Evolutionary conservation across 2,797 vertebrate species (phyloP), one percentile per base, ranked within the genome.

Genomic region (Onychomys arenicola): DNA sequence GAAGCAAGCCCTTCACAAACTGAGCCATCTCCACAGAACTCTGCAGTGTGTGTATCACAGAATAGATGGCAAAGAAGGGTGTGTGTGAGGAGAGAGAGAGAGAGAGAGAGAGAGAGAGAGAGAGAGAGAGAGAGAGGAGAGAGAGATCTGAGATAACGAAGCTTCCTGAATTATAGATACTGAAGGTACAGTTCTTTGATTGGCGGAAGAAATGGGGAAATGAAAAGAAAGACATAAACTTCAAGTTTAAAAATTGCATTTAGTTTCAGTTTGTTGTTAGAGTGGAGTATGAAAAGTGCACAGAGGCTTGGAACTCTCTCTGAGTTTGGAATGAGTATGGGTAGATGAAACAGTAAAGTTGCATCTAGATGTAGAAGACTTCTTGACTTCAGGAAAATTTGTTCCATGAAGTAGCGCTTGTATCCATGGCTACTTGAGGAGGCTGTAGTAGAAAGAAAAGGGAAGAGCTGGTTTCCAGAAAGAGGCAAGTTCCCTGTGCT

Each of bases 121-220:
- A 46, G n/a, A 32, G 32, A 13, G 14, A n/a, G 69, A 17, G 10
- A 57, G 61, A 12, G 19, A 40, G 71, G 1, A 4, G n/a, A 32
- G 11, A 10, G 23, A 37, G 32, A n/a, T 16, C 52, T 82, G 81
- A 71, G 93, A 93, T 92, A 83, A 95, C 59, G 21, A 69, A 84
- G 19, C 55, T 83, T 95, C 87, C 86, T 85, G 76, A 86, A n/a
- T 37, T 61, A 14, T 57, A 94, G 84, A 69, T 29, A 12, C 81
- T 91, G 81, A 92, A 37, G 21, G 9, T n/a, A 16, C 17, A 1
- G 19, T 34, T 77, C 57, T 92, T 78, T 96, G 95, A 97, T 88
- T 91, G 93, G 87, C 83, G 95, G 67, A 43, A 78, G 49, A 88
- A 57, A 75, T 27, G n/a, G 69, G 90, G 94, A 97, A 94, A 84